Base-by-base conservation (phyloP, 1,140 invertebrate genomes). In the Bombus balteatus region DNA sequence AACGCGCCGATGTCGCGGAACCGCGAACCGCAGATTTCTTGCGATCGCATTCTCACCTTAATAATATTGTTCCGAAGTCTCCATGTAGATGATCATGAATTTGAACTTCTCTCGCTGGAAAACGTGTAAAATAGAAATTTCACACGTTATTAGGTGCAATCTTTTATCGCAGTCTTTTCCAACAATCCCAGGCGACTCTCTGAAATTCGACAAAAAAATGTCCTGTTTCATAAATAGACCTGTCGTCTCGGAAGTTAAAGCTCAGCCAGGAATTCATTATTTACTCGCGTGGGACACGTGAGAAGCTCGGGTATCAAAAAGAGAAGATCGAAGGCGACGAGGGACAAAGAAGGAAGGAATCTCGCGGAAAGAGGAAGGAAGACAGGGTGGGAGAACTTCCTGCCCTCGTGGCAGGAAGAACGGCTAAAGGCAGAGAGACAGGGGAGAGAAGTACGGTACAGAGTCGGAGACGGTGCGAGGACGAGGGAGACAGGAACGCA, bases 1-100 rank as follows among this genome's bases (percentile, higher is more conserved):
- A 92, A 92, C 88, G 91, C 79, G 79, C 74, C 39, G 74, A 10
- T 89, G 90, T 87, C 86, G 77, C 74, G 85, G 53, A 89, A 87
- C 77, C 88, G 68, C 76, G 53, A 22, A 37, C 53, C 83, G 83
- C 76, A 43, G 66, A 73, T 57, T 85, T 47, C 53, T 62, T 65
- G 83, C 83, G 82, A 78, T 43, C 62, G 57, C 74, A 37, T 84
- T 78, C 47, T 76, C 66, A 37, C 68, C 53, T 72, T 34, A 34
- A 34, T 34, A 34, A 68, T 41, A 53, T 78, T 39, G 53, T n/a
- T 32, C n/a, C 66, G 82, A 37, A 9, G 8, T 1, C 41, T 47
- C 34, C 15, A 32, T 39, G 37, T 0, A 1, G 3, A 25, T 32
- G 4, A 10, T 39, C 39, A 0, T 5, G 1, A 22, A 77, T 9